Evolutionary conservation across 2,888 invertebrate genomes (phyloP).

Genomic region (Lapara coniferarum): DNA sequence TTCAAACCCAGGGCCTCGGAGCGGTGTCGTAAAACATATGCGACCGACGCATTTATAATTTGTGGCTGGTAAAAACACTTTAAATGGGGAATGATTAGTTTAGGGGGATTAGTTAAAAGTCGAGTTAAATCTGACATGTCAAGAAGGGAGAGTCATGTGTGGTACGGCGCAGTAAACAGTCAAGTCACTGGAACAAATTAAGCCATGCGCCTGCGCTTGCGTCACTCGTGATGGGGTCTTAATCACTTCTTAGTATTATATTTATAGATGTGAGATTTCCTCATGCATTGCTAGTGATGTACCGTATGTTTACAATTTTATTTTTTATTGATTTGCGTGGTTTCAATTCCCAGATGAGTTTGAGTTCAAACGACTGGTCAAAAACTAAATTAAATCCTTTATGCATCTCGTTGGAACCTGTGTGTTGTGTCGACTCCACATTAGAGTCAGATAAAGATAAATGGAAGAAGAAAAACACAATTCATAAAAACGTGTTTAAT

Average conservation of each 20-base stretch:
- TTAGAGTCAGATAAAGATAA: too few species aligned
- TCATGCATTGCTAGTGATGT: neutral
- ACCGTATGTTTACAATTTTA: neutral
- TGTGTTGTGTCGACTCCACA: too few species aligned
- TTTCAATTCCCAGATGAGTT: too few species aligned
- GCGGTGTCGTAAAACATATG: too few species aligned
- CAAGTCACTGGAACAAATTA: constrained; percentile 14
- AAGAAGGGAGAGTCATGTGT: neutral
- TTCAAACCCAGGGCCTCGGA: too few species aligned
- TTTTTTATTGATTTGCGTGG: neutral
- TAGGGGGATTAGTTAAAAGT: too few species aligned
- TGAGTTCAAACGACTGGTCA: too few species aligned
- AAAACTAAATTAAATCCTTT: too few species aligned
- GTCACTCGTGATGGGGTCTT: constrained; percentile 2
- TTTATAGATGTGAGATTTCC: neutral
- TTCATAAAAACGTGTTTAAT: too few species aligned
- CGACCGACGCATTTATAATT: too few species aligned
- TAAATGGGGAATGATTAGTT: neutral
- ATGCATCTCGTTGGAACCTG: too few species aligned
- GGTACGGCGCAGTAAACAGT: neutral
- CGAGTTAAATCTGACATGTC: neutral
- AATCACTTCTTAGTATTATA: constrained; percentile 18
- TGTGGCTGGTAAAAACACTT: neutral
- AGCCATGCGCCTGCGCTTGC: neutral
- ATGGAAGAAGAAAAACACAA: too few species aligned